phyloP scores from a whole-genome alignment of 2,113 vertebrate species.

The Myotis lucifugus region DNA sequence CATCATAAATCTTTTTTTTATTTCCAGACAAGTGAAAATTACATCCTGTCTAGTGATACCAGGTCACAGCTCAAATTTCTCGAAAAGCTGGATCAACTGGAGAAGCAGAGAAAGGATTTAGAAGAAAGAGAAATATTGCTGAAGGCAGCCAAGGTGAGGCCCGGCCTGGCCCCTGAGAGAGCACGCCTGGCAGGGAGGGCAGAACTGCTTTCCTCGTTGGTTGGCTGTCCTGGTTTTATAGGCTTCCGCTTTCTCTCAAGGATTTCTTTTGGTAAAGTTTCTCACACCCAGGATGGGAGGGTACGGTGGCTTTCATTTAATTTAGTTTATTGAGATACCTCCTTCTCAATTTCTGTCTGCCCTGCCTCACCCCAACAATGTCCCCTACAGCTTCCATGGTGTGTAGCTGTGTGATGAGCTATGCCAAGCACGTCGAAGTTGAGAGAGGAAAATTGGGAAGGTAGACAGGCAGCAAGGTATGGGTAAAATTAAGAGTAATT shows the following conservation, averaged over 20 bases:
- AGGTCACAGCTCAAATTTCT: conserved; percentile 94
- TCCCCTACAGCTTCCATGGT: neutral
- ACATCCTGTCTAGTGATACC: conserved; percentile 88
- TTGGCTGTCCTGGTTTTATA: conserved; percentile 42
- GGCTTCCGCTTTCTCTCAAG: conserved; percentile 50
- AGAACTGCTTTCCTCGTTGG: neutral
- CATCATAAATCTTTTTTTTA: neutral
- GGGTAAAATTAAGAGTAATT: conserved; percentile 18
- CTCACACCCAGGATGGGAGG: neutral
- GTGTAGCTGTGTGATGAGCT: neutral
- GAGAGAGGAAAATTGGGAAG: conserved; percentile 9
- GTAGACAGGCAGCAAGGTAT: neutral
- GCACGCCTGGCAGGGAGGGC: neutral
- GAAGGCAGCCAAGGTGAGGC: conserved; percentile 90
- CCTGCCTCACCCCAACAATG: neutral
- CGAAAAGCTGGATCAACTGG: conserved; percentile 92
- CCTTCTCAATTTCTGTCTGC: neutral
- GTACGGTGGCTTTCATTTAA: neutral
- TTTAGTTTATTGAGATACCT: conserved; percentile 45
- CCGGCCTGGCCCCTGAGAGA: neutral
- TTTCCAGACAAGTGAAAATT: conserved; percentile 87
- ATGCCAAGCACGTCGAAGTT: neutral
- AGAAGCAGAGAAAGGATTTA: conserved; percentile 90
- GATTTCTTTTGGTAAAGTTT: conserved; percentile 35
- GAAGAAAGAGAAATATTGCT: conserved; percentile 91